Evolutionary conservation across 2,888 invertebrate genomes (phyloP), one percentile per base, ranked within the genome.

Genomic region (Cheilosia urbana): DNA sequence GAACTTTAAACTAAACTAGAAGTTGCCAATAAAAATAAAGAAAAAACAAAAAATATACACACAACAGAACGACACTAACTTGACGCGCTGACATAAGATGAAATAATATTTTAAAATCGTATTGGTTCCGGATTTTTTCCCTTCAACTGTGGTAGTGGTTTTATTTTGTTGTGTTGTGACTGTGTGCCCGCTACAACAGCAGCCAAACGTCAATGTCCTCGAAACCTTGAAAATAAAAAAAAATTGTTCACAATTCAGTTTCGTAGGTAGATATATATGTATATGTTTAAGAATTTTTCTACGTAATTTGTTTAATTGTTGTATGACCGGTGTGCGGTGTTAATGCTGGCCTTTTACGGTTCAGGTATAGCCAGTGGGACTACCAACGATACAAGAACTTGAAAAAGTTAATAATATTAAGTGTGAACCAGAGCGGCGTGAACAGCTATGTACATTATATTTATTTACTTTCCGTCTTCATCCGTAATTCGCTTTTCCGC

Each of bases 191-290:
- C 51, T n/a, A 71, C 62, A 55, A 71, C 62, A 42, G 69, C 78
- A 45, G 78, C 69, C 57, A 83, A 79, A 83, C 71, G 87, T 87
- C 87, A 87, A 87, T 72, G 87, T 83, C 83, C 87, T 79, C 83
- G 69, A 87, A 76, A 87, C 87, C 87, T 87, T 87, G 87, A 83
- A 79, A 73, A 75, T 57, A 72, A 71, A 79, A 73, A 34, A 68
- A 81, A 73, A 87, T 58, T 69, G 58, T 45, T 75, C 73, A 63
- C 77, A 68, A 82, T 65, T 80, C 72, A 62, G 51, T 76, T 76
- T 68, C 37, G 40, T 57, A 58, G 47, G 60, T 47, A 45, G 60
- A 19, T 24, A 21, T 42, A 57, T 6, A 57, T 24, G 51, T 40
- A n/a, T n/a, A n/a, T 45, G 45, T 57, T 63, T 58, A 47, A 47